Base-by-base conservation (phyloP, 2,888 invertebrate species). In the Disparrhopalites patrizii region DNA sequence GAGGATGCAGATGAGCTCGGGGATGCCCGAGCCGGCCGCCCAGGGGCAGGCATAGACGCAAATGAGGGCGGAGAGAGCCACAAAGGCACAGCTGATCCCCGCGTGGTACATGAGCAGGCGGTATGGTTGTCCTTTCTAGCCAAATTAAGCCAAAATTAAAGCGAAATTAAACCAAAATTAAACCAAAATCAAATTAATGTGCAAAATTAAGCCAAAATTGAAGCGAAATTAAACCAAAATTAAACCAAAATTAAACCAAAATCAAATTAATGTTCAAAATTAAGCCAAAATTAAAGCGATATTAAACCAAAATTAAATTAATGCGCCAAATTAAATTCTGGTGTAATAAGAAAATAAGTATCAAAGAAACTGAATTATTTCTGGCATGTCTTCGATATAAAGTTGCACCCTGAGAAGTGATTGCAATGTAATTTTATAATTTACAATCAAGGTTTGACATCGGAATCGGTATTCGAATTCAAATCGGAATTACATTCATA, bases 1-100 rank as follows among this genome's bases (percentile, higher is more conserved):
- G 13, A 80, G 72, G 62, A 78, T 79, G 2, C 79, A 79, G 27
- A 79, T 79, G n/a, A 80, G 76, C 68, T 80, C 79, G 15, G 80
- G 79, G 23, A 80, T 76, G 30, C 80, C 80, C 15, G 79, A 79
- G 77, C 79, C 52, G 77, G 72, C 67, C 27, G 74, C 74, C 58
- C 60, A 68, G 10, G 74, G 74, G 43, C 74, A 74, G 47, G 69
- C 60, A 47, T 68, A 73, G n/a, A 74, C 72, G 31, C 73, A 70
- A 58, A 71, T 50, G 2, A 72, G 36, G 36, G 72, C 66, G 8
- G 73, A 60, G 8, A 72, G 33, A n/a, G 61, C 57, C n/a, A 70
- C 68, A 47, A 73, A 70, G 3, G 68, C 27, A 51, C 70, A 70
- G n/a, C 70, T 70, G 23, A 73, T 54, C 15, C 64, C 40, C 3